Conservation (phyloP, 2,888 invertebrate species). For the Eudasyphora cyanicolor region DNA sequence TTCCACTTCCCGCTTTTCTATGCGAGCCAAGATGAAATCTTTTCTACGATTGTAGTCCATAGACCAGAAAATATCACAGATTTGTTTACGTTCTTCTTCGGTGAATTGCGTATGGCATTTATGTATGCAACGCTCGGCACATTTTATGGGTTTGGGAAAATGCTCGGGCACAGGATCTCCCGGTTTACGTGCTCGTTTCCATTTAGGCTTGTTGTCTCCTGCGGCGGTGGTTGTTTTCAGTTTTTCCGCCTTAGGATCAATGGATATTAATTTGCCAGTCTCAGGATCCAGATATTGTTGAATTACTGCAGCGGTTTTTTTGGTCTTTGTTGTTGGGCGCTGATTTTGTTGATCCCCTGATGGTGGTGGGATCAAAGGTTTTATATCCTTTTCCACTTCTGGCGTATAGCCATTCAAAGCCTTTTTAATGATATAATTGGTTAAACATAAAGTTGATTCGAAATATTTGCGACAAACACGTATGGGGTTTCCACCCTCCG, state of each 20-base stretch:
- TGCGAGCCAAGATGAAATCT: conserved; percentile 66
- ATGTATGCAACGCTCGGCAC: conserved; percentile 63
- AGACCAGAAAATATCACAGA: conserved; percentile 68
- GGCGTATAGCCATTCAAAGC: conserved; percentile 42
- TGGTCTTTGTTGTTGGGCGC: not conserved
- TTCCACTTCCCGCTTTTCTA: conserved; percentile 66
- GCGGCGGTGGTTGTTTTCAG: not conserved
- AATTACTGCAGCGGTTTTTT: not conserved
- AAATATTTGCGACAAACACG: conserved; percentile 66
- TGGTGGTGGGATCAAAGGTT: not conserved
- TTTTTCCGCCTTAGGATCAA: conserved; percentile 36
- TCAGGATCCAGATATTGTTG: conserved; percentile 56
- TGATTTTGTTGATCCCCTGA: not conserved
- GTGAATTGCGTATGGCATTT: conserved; percentile 66
- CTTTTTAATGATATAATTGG: conserved; percentile 56
- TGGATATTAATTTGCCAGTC: conserved; percentile 48
- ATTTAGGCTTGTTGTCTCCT: not conserved
- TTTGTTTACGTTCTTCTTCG: conserved; percentile 65
- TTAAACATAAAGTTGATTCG: conserved; percentile 49
- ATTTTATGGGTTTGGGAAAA: conserved; percentile 66
- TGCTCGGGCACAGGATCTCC: conserved; percentile 58
- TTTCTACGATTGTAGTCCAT: conserved; percentile 68
- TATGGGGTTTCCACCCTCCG: conserved; percentile 12
- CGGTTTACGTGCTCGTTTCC: conserved; percentile 50
- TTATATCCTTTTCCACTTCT: not conserved